Conservation (phyloP, 2,888 invertebrate genomes). For the Scrobipalpa atriplicella region DNA sequence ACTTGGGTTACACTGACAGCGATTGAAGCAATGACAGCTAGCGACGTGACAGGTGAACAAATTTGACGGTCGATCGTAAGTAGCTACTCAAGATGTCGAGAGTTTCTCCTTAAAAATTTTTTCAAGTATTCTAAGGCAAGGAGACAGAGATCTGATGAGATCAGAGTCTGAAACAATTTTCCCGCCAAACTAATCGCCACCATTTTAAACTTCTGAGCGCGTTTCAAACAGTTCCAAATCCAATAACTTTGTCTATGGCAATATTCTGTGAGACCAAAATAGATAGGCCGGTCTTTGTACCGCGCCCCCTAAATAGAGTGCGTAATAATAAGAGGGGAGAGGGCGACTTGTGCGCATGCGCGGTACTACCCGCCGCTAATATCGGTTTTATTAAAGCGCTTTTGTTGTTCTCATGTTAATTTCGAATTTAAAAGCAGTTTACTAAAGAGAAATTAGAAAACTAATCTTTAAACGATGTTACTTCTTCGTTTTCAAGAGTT, state of each 20-base stretch:
- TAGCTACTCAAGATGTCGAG: no score
- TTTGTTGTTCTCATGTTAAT: conserved; percentile 55
- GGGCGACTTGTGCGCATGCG: conserved; percentile 67
- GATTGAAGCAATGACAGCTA: no score
- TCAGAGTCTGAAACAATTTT: conserved; percentile 11
- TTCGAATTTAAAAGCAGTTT: conserved; percentile 23
- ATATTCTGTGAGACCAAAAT: conserved; percentile 78
- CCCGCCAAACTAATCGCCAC: conserved; percentile 40
- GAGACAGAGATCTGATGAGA: not conserved
- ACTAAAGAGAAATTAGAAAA: not conserved
- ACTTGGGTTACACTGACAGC: no score
- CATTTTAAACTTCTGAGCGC: not conserved
- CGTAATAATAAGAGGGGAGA: conserved; percentile 77
- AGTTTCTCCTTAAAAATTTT: no score
- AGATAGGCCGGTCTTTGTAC: conserved; percentile 76
- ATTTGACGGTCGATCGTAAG: no score
- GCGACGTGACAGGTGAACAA: no score
- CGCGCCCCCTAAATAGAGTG: conserved; percentile 81
- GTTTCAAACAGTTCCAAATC: conserved; percentile 55
- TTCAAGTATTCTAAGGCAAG: no score
- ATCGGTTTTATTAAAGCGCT: conserved; percentile 77
- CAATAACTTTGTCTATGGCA: conserved; percentile 73
- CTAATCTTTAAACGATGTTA: not conserved
- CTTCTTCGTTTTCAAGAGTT: not conserved
- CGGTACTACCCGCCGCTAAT: conserved; percentile 57